A percentile compares a stretch with the other conserved stretches of the same genome.
Evolutionary conservation across 2,113 vertebrate genomes (phyloP).

Genomic region (Epinephelus lanceolatus): DNA sequence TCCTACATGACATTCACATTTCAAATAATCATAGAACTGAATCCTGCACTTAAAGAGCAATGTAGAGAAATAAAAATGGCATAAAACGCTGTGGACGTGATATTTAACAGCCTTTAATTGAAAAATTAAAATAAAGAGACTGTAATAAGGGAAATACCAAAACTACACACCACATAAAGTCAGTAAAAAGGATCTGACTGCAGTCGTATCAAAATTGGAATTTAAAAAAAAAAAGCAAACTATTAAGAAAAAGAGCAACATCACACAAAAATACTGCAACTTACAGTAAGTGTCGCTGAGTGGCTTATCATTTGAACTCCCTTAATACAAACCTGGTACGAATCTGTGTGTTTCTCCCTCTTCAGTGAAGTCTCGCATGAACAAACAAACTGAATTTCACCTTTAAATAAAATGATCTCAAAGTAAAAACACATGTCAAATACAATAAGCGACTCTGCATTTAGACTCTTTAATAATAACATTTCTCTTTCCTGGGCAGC

Average conservation of each 20-base stretch:
- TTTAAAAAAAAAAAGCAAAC: not conserved
- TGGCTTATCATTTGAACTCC: slow-evolving; percentile 36
- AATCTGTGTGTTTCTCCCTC: slow-evolving; percentile 18
- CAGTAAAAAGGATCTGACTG: slow-evolving; percentile 53
- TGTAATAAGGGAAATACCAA: slow-evolving; percentile 26
- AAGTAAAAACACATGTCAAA: slow-evolving; percentile 24
- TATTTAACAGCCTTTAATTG: slow-evolving; percentile 52
- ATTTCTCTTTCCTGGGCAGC: not conserved
- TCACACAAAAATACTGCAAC: slow-evolving; percentile 24
- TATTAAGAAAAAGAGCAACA: not conserved
- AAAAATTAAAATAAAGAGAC: slow-evolving; percentile 36
- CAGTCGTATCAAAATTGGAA: slow-evolving; percentile 57
- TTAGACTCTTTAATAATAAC: slow-evolving; percentile 16
- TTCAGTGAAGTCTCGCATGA: slow-evolving; percentile 11
- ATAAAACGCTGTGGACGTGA: slow-evolving; percentile 2
- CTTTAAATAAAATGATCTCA: slow-evolving; percentile 38
- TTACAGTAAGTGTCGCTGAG: slow-evolving; percentile 27
- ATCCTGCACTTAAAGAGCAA: not conserved
- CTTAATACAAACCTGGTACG: slow-evolving; percentile 30
- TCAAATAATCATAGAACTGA: not conserved
- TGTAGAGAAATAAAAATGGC: not conserved
- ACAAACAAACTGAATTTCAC: slow-evolving; percentile 7
- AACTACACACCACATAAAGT: slow-evolving; percentile 40
- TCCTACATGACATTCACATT: not conserved
- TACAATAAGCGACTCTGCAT: slow-evolving; percentile 15